Base-by-base conservation (phyloP, 2,797 vertebrate genomes). In the Coregonus sp. region DNA sequence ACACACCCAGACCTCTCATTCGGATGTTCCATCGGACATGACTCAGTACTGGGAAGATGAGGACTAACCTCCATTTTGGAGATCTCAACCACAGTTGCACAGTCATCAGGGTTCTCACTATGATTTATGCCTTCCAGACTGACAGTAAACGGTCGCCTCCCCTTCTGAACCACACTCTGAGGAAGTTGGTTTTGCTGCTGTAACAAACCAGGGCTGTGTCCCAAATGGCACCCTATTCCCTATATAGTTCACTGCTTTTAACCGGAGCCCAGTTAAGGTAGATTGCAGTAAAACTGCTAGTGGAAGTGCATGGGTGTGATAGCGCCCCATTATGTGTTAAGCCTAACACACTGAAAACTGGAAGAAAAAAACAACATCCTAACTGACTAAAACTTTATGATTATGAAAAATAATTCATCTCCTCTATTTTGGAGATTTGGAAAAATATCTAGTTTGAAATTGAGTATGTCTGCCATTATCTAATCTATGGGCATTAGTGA, bases 111-210 rank as follows among this genome's bases (percentile, higher is more conserved):
- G 83, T 85, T 87, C 78, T 6, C 47, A 70, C 50, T 72, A 85
- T 85, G 89, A 93, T 93, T 92, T 91, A 91, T 83, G 87, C 66
- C 82, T 70, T 37, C 16, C 73, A 83, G 81, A 74, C 70, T 83
- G 90, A 92, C 88, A 87, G 90, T 87, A 92, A 94, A 93, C 92
- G 83, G 92, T 90, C 65, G 65, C 78, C 81, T 86, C 83, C 90
- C 82, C 76, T 73, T 84, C 84, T 81, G 73, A 85, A 92, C 87
- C 85, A 79, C 87, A 85, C 78, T 79, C 76, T 80, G 86, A 93
- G 91, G 92, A 94, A 92, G 91, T 35, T 35, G 65, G 65, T 20
- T 70, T 86, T 68, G 31, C 14, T 35, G 14, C 25, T 88, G 89
- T 84, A 85, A 75, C 67, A 86, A 72, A 74, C 82, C 74, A 82